Conservation (phyloP, 2,888 invertebrate species). For the Philhelius pedissequus region DNA sequence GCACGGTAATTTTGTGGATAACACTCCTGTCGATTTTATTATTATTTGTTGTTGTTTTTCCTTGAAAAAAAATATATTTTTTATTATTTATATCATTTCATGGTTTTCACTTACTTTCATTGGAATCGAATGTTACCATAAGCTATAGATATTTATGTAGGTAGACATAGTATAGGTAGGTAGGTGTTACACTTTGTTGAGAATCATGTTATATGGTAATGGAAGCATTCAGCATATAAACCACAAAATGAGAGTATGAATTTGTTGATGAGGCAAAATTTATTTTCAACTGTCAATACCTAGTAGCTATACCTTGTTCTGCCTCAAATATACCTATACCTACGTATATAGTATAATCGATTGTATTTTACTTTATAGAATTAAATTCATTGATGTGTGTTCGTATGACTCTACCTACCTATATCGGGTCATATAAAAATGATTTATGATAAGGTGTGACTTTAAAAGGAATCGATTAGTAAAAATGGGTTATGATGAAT, state of each 20-base stretch:
- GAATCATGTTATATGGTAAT: conserved; percentile 37
- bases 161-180: too few species aligned
- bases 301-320: too few species aligned
- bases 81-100: conserved; percentile 38
- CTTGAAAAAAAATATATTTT: conserved; percentile 1
- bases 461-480: conserved; percentile 43
- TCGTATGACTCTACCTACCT: neutral
- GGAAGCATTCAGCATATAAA: conserved; percentile 58
- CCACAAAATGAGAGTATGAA: conserved; percentile 68
- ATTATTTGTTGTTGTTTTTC: conserved; percentile 13
- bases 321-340: too few species aligned
- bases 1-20: conserved; percentile 4
- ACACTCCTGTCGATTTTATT: conserved; percentile 13
- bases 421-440: conserved; percentile 12
- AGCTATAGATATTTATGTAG: neutral
- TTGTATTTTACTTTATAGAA: conserved; percentile 45
- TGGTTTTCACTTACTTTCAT: conserved; percentile 52
- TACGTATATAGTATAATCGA: conserved; percentile 20
- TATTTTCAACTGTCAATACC: conserved; percentile 57
- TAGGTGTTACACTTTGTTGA: neutral
- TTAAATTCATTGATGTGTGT: conserved; percentile 54
- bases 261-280: conserved; percentile 67
- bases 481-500: neutral
- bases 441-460: conserved; percentile 58
- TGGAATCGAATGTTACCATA: neutral